Base-by-base conservation (phyloP, 2,888 invertebrate genomes). In the Sarcophaga carnaria region DNA sequence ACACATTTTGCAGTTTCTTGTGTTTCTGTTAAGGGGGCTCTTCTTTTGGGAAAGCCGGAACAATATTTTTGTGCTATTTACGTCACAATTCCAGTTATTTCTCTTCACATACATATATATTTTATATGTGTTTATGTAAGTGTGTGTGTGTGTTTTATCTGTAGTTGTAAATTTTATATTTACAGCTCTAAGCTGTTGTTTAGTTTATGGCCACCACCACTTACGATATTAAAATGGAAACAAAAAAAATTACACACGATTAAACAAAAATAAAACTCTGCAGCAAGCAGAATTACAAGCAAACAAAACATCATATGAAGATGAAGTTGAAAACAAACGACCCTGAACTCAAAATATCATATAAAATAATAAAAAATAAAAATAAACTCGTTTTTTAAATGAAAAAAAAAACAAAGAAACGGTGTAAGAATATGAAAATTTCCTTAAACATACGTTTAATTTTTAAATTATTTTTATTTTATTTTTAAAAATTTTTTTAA, bases 301-400 rank as follows among this genome's bases (percentile, higher is more conserved):
- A 54, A 54, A 70, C 49, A 63, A 47, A 37, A 37, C 37, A 37
- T 37, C 37, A 37, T 37, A 37, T 22, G 22, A 37, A 37, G 37
- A 37, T 37, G 37, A 70, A 87, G 83, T 80, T 64, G 80, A 80
- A 78, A 75, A 76, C 71, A 85, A 83, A 85, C 83, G 88, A 86
- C 88, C 88, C 83, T 88, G 88, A 88, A 88, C 85, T 85, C 37
- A 37, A 37, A 37, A 37, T 37, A 37, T 37, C 37, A 37, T 37
- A 37, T 10, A 37, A 37, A 37, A 37, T 37, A 37, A 10, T 37
- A 37, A 1, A 2, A 37, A 37, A 37, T 10, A 37, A 37, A 37
- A 10, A 69, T 17, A 78, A 69, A 60, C 60, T 11, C 1, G 71
- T 27, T 37, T 60, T 60, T 45, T 27, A 27, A 54, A 10, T 27